phyloP scores from a whole-genome alignment of 2,113 vertebrate species.

The Anser brachyrhynchus region DNA sequence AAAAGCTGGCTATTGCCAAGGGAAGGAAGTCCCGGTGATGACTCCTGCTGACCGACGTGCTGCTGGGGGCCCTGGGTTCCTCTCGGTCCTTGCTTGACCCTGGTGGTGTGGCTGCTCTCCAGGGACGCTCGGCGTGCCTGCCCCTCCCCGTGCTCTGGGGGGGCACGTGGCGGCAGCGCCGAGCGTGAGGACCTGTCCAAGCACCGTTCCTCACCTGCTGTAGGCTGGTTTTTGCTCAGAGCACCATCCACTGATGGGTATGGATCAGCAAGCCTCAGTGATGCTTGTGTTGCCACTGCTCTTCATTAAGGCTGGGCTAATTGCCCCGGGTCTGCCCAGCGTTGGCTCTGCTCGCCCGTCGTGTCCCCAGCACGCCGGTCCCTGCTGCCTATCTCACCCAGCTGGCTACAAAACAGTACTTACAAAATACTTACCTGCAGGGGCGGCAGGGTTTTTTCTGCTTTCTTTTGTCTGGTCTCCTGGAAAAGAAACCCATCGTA shows the following conservation, averaged over 20 bases:
- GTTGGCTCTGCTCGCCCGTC: not conserved
- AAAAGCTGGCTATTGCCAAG: not conserved
- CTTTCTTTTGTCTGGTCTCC: not conserved
- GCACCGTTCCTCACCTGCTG: not conserved
- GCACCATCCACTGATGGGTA: not conserved
- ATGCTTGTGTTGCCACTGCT: not conserved
- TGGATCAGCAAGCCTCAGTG: not conserved
- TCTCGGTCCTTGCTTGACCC: not conserved
- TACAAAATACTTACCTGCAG: not conserved
- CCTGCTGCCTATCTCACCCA: not conserved
- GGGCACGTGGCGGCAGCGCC: accelerated
- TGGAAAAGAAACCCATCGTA: not conserved
- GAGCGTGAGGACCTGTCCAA: not conserved
- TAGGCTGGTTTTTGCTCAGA: not conserved
- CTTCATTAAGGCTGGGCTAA: not conserved
- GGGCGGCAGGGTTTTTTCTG: not conserved
- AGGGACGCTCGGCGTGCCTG: not conserved
- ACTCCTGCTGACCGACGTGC: accelerated
- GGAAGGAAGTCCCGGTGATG: too few relatives aligned
- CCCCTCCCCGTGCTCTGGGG: accelerated
- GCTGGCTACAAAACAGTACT: not conserved
- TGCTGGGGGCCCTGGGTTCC: not conserved
- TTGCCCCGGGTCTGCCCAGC: not conserved
- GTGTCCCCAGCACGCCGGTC: accelerated
- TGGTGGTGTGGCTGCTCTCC: accelerated